Percentiles rank a stretch among this genome's conserved stretches.
phyloP scores from a whole-genome alignment of 2,797 vertebrate genomes.

The Mastacembelus armatus region DNA sequence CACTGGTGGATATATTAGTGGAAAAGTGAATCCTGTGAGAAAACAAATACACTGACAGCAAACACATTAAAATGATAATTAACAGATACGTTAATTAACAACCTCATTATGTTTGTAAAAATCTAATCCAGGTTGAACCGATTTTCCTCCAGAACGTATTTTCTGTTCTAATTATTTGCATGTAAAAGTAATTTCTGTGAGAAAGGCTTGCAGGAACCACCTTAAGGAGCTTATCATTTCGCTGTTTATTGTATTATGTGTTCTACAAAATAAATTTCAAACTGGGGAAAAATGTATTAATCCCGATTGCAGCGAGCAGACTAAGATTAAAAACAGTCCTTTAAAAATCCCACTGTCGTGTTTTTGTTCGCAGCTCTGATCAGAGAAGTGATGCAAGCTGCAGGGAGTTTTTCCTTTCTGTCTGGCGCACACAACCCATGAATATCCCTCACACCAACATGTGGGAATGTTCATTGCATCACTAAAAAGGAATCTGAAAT shows the following conservation, averaged over 20 bases:
- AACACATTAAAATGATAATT: too few relatives aligned
- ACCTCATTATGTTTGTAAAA: neutral
- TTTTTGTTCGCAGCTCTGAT: slow-evolving; percentile 16
- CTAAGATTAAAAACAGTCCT: neutral
- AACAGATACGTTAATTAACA: neutral
- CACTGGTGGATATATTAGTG: too few relatives aligned
- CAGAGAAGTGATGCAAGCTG: neutral
- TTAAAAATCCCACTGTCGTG: neutral
- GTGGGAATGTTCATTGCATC: slow-evolving; percentile 71
- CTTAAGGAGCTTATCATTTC: neutral
- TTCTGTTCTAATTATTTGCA: neutral
- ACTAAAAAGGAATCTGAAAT: slow-evolving; percentile 68
- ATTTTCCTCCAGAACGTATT: neutral
- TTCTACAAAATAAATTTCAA: neutral
- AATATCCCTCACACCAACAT: slow-evolving; percentile 51
- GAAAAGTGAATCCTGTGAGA: too few relatives aligned
- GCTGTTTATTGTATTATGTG: neutral
- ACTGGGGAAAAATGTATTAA: neutral
- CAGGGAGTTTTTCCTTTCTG: neutral
- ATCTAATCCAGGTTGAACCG: neutral
- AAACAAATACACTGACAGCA: too few relatives aligned
- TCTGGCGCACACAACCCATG: slow-evolving; percentile 11
- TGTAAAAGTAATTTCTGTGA: neutral
- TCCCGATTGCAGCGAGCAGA: neutral
- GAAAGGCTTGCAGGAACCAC: neutral